phyloP scores from a whole-genome alignment of 2,797 vertebrate species.

The Sebastes variabilis region DNA sequence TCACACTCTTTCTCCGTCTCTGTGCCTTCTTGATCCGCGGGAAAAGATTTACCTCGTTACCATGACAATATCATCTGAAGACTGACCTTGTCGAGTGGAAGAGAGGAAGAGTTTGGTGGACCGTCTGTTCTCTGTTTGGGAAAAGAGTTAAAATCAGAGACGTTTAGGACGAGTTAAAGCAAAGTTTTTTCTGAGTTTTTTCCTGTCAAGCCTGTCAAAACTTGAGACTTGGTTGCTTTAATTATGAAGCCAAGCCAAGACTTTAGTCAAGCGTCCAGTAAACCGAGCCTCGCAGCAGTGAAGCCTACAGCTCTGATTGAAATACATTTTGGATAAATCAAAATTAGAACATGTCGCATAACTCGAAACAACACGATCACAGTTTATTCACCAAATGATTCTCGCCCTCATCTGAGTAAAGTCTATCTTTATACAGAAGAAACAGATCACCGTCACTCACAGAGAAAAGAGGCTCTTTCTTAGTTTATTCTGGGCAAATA shows the following conservation, averaged over 20 bases:
- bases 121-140: neutral
- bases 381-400: neutral
- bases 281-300: neutral
- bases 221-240: neutral
- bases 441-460: too few species aligned
- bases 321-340: neutral
- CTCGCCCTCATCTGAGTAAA: neutral
- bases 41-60: slow-evolving; percentile 20
- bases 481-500: too few species aligned
- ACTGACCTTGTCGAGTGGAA: neutral
- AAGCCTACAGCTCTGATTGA: neutral
- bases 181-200: neutral
- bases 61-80: slow-evolving; percentile 28
- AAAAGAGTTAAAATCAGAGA: neutral
- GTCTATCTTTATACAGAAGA: neutral
- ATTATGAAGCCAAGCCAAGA: neutral
- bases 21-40: slow-evolving; percentile 3
- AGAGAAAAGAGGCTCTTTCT: too few species aligned
- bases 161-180: neutral
- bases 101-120: neutral
- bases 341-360: neutral
- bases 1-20: slow-evolving; percentile 15
- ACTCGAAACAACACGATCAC: neutral
- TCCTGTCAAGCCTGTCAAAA: neutral
- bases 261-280: neutral